Evolutionary conservation across 1,140 invertebrate species (phyloP), one percentile per base, ranked within the genome.

Genomic region (Drepana arcuata): DNA sequence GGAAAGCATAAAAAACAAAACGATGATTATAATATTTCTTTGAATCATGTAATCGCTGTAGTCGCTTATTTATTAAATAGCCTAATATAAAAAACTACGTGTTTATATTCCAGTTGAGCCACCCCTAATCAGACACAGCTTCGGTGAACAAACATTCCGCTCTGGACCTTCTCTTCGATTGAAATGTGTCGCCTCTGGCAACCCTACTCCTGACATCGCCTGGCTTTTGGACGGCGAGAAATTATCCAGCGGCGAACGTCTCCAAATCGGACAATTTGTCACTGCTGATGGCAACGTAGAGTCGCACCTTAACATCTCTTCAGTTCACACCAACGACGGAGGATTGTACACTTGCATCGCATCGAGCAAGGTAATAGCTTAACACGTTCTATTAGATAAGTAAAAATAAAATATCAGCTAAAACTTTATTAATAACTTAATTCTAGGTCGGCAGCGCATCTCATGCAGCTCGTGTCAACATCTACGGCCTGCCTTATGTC

Each of bases 161-260:
- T 94, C 94, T 0, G 94, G 95, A 27, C 92, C 92, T 12, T 89
- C 91, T 34, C 89, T 95, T 7, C 93, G 92, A 40, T 84, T 98
- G 3, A 83, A 83, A 48, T 88, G 87, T 57, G 69, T 87, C n/a
- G 91, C 92, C 7, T 90, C 89, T 52, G 95, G 95, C 29, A 98
- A 97, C 78, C 97, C 97, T 6, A 93, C 93, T 9, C 97, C 97
- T 31, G 93, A 95, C 84, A 95, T 99, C 37, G 92, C 90, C 2
- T 99, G 97, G 97, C 92, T 93, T 75, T 85, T 98, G 6, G 96
- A 98, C 80, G 94, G 92, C 24, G 92, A 93, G 57, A 90, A 93
- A 39, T 81, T 95, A 14, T 88, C 89, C 23, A 95, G 93, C 61
- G 93, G 89, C 30, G 93, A 95, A 48, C 86, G 78, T 0, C 60